Base-by-base conservation (phyloP, 53 echinoderm and acorn worm species). In the Glandiceps talaboti region DNA sequence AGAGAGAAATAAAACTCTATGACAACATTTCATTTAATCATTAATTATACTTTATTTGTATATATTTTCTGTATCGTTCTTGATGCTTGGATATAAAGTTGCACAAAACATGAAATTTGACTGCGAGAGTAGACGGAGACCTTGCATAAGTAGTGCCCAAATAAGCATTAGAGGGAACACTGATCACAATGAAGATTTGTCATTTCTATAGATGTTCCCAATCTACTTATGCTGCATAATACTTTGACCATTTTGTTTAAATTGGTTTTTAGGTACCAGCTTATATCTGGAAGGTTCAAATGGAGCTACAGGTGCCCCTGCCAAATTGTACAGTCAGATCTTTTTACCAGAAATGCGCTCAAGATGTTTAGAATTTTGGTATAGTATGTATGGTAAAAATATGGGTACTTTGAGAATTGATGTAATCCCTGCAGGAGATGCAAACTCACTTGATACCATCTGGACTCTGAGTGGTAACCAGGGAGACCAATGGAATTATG, bases 351-450 rank as follows among this genome's bases (percentile, higher is more conserved):
- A 6, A 30, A 1, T 32, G 25, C 30, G 27, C 20, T 32, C 30
- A 10, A 6, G 89, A 26, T 77, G 74, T 29, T 74, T 92, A 28
- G 78, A 86, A 64, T 92, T 89, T 83, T 92, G 86, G 88, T 92
- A 87, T 27, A 85, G 86, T 77, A 89, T 92, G 92, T 82, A 75
- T 74, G 92, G 92, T 1, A 28, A 0, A 25, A 84, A 83, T 72
- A 82, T 88, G 26, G 92, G 92, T 20, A 74, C 80, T 29, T 76
- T 88, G 25, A 6, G 88, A 88, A 82, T 88, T 0, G 86, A 91
- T 33, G 82, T 82, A 30, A 83, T 86, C 80, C 79, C 88, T 1
- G 30, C 76, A 0, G 74, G 73, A 0, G 82, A 75, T 1, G 73
- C 32, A 0, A 84, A 86, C 27, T 30, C 77, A 14, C 81, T 84